These are phyloP conservation scores for Dolichotis patagonum DNA, from an alignment of 2,113 vertebrate genomes.

Conservation along the genomic window DNA sequence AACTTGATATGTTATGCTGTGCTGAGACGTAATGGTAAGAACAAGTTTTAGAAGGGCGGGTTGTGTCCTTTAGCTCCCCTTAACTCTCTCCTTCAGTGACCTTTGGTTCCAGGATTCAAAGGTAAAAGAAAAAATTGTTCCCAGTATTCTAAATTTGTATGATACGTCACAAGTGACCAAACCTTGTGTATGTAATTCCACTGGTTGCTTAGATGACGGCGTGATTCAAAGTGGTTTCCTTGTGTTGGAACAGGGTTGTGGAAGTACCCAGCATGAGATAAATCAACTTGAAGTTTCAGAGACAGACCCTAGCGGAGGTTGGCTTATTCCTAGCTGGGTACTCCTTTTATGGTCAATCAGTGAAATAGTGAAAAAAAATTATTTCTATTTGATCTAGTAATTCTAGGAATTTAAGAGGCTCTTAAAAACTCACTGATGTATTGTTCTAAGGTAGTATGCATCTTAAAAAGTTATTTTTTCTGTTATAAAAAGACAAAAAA, in stretches of 20 bases:
- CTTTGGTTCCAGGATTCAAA: background rate
- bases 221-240: background rate
- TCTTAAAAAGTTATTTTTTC: conserved; percentile 8
- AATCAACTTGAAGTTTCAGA: background rate
- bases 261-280: background rate
- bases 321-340: background rate
- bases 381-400: background rate
- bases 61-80: background rate
- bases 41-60: background rate
- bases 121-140: background rate
- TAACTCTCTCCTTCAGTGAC: background rate
- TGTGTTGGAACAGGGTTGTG: background rate
- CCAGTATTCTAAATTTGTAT: background rate
- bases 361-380: background rate
- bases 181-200: background rate
- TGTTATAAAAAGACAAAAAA: conserved; percentile 36
- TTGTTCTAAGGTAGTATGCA: background rate
- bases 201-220: background rate
- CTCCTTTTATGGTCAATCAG: background rate
- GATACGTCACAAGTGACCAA: background rate
- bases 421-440: background rate
- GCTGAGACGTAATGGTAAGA: background rate
- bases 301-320: background rate
- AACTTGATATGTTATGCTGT: background rate
- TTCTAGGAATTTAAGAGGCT: conserved; percentile 44